Evolutionary conservation across 2,888 invertebrate genomes (phyloP).

Genomic region (Eulithis testata): DNA sequence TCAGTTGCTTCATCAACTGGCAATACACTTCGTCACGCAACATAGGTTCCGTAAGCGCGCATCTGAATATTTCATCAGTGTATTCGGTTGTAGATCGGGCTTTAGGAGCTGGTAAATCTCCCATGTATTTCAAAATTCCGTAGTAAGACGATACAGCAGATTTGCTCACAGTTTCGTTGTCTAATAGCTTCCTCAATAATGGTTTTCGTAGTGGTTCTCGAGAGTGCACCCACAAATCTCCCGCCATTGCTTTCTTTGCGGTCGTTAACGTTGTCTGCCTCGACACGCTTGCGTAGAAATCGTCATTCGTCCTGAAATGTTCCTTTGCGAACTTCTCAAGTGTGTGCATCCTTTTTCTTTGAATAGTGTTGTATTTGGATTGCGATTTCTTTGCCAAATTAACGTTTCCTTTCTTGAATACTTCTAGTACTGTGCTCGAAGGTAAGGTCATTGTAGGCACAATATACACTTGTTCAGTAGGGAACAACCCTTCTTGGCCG

Average conservation of each 20-base stretch:
- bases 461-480: constrained; percentile 93
- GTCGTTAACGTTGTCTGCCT: constrained; percentile 87
- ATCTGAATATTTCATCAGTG: constrained; percentile 94
- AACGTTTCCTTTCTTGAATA: constrained; percentile 86
- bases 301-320: constrained; percentile 88
- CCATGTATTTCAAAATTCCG: constrained; percentile 92
- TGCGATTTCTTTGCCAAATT: constrained; percentile 70
- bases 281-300: constrained; percentile 81
- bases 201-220: constrained; percentile 93
- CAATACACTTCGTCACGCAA: constrained; percentile 96
- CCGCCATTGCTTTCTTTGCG: constrained; percentile 86
- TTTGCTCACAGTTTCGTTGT: constrained; percentile 88
- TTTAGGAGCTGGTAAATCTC: constrained; percentile 94
- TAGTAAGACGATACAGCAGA: constrained; percentile 90
- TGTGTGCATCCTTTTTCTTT: constrained; percentile 90
- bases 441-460: constrained; percentile 93
- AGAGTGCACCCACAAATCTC: constrained; percentile 93
- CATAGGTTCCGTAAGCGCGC: constrained; percentile 89
- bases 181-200: constrained; percentile 89
- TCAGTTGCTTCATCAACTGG: constrained; percentile 97
- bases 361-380: constrained; percentile 82
- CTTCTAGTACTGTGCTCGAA: constrained; percentile 86
- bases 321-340: constrained; percentile 93
- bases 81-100: constrained; percentile 91
- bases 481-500: constrained; percentile 91